Base-by-base conservation (phyloP, 2,113 vertebrate genomes). In the Baryphthengus martii region DNA sequence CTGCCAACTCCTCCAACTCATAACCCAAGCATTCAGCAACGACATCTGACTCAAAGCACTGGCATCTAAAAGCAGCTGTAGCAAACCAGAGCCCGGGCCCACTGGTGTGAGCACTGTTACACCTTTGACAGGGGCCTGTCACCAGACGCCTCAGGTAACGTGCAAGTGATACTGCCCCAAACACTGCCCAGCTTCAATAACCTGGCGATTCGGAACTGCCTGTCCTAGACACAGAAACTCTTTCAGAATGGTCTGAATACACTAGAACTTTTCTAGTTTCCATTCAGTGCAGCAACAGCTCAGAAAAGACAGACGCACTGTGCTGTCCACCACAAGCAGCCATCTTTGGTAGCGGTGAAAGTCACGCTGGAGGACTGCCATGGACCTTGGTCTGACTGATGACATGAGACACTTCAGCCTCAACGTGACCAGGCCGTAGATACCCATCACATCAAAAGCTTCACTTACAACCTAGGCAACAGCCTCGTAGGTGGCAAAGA, bases 391-490 rank as follows among this genome's bases (percentile, higher is more conserved):
- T 9, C 18, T 6, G 17, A 37, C 23, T 28, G 29, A 16, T 58
- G 26, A 25, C 45, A 35, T 0, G 8, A 47, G 17, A 65, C 42
- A 26, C 52, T 59, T 67, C 52, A 59, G 76, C 77, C 26, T 80
- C 40, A 52, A 21, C 31, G 63, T 10, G 1, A 49, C 19, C 49
- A n/a, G 35, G 9, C 0, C 0, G n/a, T 5, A 50, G 12, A 11
- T 11, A 74, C 2, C 21, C 4, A 6, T 44, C 35, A 63, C 29
- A 42, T 24, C 50, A 42, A 58, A 82, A 55, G 14, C 33, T 26
- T 62, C 40, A 50, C 37, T 35, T 47, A 67, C 33, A 92, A 74
- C 17, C 29, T 7, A 33, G 24, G 42, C 35, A 70, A 21, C 2
- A 4, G 71, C 21, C 56, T 74, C 4, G 0, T 5, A 49, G 10